Evolutionary conservation across 2,797 vertebrate species (phyloP), one percentile per base, ranked within the genome.

Genomic region (Chelidonichthys spinosus): DNA sequence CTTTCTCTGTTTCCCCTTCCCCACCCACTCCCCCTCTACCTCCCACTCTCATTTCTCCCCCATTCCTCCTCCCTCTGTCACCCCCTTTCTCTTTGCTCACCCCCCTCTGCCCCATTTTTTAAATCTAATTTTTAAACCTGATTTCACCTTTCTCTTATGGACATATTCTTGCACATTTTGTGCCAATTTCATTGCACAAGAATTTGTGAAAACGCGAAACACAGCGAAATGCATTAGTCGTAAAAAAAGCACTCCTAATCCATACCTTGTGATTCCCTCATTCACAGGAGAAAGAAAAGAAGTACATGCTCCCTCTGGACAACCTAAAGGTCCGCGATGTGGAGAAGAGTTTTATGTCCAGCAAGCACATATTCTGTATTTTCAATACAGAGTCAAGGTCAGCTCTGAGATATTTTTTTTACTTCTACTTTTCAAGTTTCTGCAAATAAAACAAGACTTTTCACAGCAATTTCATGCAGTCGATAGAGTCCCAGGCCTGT

Each of bases 281-380:
- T 82, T 73, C 32, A 52, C 88, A 97, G 96, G 96, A 97, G 92
- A 97, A 97, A 75, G 96, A 97, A 90, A 97, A 97, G 92, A 97
- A 97, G 78, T 97, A 97, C 90, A 97, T 97, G 96, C 95, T 97
- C 72, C 96, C 96, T 0, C 91, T 97, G 92, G 96, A 97, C 92
- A 97, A 97, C 93, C 92, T 97, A 91, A 97, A 97, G 83, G 95
- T 97, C 70, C 95, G 96, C 17, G 96, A 97, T 66, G 95, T 97
- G 84, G 96, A 97, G 90, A 97, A 97, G 87, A 95, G 96, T 76
- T 97, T 96, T 91, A 95, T 96, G 91, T 95, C 92, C 89, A 97
- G 96, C 96, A 97, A 99, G 89, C 97, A 98, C 86, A 96, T 97
- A 91, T 99, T 98, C 89, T 95, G 96, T 47, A 95, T 99, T 90